These are phyloP conservation scores for Empidonax traillii DNA, from an alignment of 2,113 vertebrate species.

Conservation along the genomic window DNA sequence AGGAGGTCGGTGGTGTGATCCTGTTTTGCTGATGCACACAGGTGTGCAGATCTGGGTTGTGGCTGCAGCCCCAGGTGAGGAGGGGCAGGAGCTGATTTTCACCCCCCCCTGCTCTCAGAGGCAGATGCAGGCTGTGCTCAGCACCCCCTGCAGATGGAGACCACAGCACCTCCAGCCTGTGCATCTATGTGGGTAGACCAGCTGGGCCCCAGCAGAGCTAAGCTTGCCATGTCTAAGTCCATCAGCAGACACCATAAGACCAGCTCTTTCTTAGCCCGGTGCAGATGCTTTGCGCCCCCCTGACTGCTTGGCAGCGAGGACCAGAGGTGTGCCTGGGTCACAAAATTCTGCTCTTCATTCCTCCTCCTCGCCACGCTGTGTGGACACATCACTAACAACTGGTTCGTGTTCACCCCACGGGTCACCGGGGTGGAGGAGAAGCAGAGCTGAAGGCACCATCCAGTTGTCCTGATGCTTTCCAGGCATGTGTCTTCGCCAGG, in stretches of 20 bases:
- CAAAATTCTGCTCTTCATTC: background rate
- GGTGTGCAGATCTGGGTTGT: background rate
- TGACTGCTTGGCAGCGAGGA: background rate
- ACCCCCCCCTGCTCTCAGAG: background rate
- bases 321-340: background rate
- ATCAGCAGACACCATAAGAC: conserved; percentile 60
- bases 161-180: background rate
- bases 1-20: conserved; percentile 27
- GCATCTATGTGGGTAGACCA: conserved; percentile 19
- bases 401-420: background rate
- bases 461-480: background rate
- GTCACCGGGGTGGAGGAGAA: background rate
- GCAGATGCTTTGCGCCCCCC: conserved; percentile 16
- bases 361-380: background rate
- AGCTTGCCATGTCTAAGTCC: conserved; percentile 54
- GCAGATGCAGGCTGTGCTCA: background rate
- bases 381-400: background rate
- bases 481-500: background rate
- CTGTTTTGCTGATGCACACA: background rate
- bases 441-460: background rate
- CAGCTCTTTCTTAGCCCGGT: conserved; percentile 25
- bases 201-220: conserved; percentile 41
- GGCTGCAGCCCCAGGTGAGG: background rate
- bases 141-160: background rate
- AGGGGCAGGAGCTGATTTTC: background rate